Evolutionary conservation across 2,888 invertebrate genomes (phyloP).

Genomic region (Acrocera orbiculus): DNA sequence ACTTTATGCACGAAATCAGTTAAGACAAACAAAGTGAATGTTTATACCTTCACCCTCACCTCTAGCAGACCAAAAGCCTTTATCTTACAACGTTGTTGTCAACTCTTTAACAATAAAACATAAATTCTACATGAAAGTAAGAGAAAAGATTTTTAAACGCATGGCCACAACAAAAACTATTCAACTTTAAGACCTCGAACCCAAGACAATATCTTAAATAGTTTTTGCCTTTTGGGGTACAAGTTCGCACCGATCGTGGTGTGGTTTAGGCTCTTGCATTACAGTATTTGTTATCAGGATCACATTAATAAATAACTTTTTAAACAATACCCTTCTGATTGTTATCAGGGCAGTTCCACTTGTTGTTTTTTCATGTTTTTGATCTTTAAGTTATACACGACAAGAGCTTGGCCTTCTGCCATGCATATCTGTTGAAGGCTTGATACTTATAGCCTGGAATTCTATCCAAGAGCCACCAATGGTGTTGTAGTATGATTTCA

Average conservation of each 20-base stretch:
- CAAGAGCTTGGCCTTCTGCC: no score
- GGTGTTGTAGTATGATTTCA: no score
- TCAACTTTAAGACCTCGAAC: no score
- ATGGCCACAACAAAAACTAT: no score
- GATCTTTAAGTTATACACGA: no score
- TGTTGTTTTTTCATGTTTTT: neutral
- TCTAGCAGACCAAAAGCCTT: neutral
- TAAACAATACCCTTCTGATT: conserved; percentile 5
- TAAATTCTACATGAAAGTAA: conserved; percentile 16
- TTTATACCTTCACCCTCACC: conserved; percentile 3
- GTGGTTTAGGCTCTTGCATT: conserved; percentile 7
- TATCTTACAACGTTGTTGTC: conserved; percentile 22
- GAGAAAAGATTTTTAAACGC: no score
- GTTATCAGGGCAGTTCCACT: conserved; percentile 5
- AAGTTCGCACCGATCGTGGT: conserved; percentile 16
- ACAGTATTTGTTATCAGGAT: conserved; percentile 10
- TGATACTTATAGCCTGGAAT: no score
- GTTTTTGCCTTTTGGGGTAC: conserved; percentile 14
- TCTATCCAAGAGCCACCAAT: no score
- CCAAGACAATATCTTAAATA: no score
- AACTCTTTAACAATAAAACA: conserved; percentile 20
- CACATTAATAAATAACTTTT: conserved; percentile 12
- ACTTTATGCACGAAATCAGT: conserved; percentile 5
- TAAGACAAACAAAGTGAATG: conserved; percentile 4
- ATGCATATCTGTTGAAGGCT: no score